Conservation (phyloP, 1,140 invertebrate species). For the Olivierus martensii region DNA sequence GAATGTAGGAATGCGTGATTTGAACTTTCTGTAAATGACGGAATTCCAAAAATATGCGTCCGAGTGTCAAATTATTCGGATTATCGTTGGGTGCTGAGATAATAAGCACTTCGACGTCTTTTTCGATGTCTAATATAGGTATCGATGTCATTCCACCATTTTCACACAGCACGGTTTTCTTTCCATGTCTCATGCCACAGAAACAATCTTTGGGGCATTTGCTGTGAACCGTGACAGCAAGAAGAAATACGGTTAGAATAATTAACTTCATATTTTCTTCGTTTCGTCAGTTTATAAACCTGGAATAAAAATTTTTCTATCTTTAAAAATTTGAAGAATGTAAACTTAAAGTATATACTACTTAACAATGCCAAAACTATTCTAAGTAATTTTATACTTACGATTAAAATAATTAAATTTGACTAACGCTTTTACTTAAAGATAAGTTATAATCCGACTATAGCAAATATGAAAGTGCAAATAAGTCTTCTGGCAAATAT, state of each 20-base stretch:
- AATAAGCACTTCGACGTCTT: slow-evolving; percentile 45
- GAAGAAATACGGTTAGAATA: background rate
- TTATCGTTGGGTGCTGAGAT: slow-evolving; percentile 47
- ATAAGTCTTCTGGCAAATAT: no score
- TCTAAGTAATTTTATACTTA: no score
- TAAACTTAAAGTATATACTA: no score
- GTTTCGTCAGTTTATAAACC: no score
- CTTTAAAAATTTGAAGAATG: no score
- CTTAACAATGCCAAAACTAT: no score
- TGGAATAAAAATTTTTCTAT: no score
- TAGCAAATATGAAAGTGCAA: no score
- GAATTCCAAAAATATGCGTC: slow-evolving; percentile 53
- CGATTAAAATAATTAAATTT: no score
- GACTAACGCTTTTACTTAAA: no score
- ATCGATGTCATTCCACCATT: slow-evolving; percentile 44
- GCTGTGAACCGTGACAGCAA: background rate
- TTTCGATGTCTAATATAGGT: slow-evolving; percentile 42
- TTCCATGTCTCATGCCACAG: slow-evolving; percentile 24
- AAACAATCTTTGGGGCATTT: slow-evolving; percentile 23
- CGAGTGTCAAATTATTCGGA: slow-evolving; percentile 52
- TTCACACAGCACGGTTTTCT: slow-evolving; percentile 32
- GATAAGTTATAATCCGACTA: no score
- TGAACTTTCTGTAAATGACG: slow-evolving; percentile 51
- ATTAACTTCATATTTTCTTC: no score
- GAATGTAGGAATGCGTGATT: slow-evolving; percentile 56